Conservation (phyloP, 2,113 vertebrate species). For the Pantherophis guttatus region DNA sequence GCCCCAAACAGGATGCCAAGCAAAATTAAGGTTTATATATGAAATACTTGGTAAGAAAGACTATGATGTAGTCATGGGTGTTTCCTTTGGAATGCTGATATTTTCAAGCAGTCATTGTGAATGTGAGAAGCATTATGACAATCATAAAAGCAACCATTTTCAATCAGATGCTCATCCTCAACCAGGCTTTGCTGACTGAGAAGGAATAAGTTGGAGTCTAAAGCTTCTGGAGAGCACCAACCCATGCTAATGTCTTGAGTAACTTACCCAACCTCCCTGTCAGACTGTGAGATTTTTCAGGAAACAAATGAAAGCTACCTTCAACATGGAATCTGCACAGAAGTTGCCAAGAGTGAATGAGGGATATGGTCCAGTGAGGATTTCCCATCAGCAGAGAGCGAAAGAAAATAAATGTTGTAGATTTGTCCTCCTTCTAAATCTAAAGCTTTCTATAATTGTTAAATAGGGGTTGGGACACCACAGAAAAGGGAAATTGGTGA, state of each 20-base stretch:
- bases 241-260: background rate
- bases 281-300: background rate
- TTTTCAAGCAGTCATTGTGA: background rate
- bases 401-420: background rate
- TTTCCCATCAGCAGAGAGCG: background rate
- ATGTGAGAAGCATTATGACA: background rate
- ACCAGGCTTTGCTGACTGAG: background rate
- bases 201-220: background rate
- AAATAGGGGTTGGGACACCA: background rate
- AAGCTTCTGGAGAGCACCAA: background rate
- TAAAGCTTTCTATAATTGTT: background rate
- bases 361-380: background rate
- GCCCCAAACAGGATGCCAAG: background rate
- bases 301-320: background rate
- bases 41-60: background rate
- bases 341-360: background rate
- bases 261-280: background rate
- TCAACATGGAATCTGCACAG: background rate
- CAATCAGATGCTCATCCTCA: background rate
- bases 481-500: background rate
- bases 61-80: background rate
- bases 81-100: slow-evolving; percentile 3
- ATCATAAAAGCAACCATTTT: background rate
- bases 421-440: background rate
- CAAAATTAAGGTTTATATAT: slow-evolving; percentile 10